Conservation (phyloP, 1,140 invertebrate species). For the Eubasilissa regina region DNA sequence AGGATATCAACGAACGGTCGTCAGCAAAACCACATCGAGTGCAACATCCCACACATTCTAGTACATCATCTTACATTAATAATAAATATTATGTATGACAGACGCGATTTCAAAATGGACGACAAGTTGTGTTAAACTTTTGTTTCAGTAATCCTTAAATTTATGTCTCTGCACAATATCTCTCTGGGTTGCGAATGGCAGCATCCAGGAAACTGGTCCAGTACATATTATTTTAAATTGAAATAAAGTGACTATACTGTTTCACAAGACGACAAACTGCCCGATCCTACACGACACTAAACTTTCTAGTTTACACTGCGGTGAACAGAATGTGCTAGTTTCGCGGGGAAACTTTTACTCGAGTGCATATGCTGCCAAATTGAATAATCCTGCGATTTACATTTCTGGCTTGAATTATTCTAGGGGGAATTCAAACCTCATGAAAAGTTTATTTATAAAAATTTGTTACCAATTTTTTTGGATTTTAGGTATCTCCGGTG, state of each 20-base stretch:
- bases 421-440: no score
- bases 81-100: slow-evolving; percentile 19
- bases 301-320: slow-evolving; percentile 36
- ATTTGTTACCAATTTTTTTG: no score
- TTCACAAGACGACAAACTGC: slow-evolving; percentile 33
- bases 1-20: slow-evolving; percentile 29
- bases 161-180: slow-evolving; percentile 20
- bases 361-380: slow-evolving; percentile 18
- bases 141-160: slow-evolving; percentile 42
- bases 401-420: background rate
- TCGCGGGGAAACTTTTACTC: slow-evolving; percentile 22
- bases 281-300: slow-evolving; percentile 23
- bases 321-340: slow-evolving; percentile 20
- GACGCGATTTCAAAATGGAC: slow-evolving; percentile 2
- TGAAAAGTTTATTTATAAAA: no score
- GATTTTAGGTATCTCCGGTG: no score
- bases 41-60: background rate
- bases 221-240: slow-evolving; percentile 28
- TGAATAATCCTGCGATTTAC: slow-evolving; percentile 4
- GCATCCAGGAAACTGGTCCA: background rate
- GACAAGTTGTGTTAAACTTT: slow-evolving; percentile 3
- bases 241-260: slow-evolving; percentile 27
- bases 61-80: slow-evolving; percentile 30
- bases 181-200: background rate
- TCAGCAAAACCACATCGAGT: background rate